phyloP scores from a whole-genome alignment of 2,797 vertebrate species.

The Eidolon dupreanum region DNA sequence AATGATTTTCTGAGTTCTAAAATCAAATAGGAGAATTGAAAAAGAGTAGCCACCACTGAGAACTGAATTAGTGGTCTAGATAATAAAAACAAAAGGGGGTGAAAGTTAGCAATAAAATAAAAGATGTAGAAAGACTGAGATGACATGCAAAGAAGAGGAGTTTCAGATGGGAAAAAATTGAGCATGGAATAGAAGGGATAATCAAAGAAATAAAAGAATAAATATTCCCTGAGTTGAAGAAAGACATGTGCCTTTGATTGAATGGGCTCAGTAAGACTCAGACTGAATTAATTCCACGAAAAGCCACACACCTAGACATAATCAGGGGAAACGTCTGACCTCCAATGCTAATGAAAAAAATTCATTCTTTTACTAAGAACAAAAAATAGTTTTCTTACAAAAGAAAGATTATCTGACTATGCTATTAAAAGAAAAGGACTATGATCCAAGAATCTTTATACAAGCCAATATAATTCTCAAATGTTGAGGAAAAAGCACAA shows the following conservation, averaged over 20 bases:
- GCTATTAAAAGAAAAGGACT: slow-evolving; percentile 25
- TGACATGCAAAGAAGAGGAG: slow-evolving; percentile 14
- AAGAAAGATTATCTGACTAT: slow-evolving; percentile 65
- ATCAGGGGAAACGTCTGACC: slow-evolving; percentile 56
- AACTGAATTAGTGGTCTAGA: slow-evolving; percentile 18
- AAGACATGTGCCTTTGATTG: neutral
- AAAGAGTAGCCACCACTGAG: neutral
- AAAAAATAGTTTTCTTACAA: slow-evolving; percentile 58
- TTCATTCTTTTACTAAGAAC: slow-evolving; percentile 57
- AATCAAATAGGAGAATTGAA: neutral
- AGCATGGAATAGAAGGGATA: neutral
- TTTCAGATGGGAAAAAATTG: neutral
- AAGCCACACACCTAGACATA: slow-evolving; percentile 71
- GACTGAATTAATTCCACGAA: slow-evolving; percentile 56
- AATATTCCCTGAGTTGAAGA: slow-evolving; percentile 2
- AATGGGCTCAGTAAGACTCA: slow-evolving; percentile 22
- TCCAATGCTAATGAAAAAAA: slow-evolving; percentile 56
- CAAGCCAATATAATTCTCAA: neutral
- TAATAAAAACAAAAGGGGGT: neutral
- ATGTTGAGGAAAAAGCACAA: neutral
- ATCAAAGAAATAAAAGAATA: slow-evolving; percentile 25
- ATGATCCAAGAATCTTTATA: neutral
- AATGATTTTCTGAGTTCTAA: slow-evolving; percentile 34
- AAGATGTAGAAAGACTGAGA: neutral
- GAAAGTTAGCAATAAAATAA: neutral